Conservation (phyloP, 1,140 invertebrate species). For the Pantala flavescens region DNA sequence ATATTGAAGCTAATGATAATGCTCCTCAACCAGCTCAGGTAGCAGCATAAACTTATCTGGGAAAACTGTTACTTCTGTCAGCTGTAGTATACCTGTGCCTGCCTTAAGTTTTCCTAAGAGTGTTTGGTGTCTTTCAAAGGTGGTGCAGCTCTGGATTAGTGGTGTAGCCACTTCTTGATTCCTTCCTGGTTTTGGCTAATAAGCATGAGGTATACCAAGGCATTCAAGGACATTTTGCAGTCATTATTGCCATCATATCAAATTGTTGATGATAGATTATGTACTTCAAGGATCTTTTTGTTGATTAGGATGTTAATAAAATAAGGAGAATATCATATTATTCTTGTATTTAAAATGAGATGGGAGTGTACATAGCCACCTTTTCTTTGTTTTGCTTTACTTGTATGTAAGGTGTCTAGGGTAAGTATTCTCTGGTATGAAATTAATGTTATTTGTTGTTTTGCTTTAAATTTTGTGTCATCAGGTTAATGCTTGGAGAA, state of each 20-base stretch:
- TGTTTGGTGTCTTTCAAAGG: conserved; percentile 1
- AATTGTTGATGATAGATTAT: background rate
- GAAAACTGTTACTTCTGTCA: too few species aligned
- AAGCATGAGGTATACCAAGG: background rate
- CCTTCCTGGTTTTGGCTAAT: background rate
- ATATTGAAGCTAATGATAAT: background rate
- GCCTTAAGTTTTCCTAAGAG: background rate
- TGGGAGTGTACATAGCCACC: background rate
- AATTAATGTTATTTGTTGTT: background rate
- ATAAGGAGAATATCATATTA: background rate
- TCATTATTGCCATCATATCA: background rate
- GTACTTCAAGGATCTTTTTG: background rate
- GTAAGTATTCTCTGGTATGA: background rate
- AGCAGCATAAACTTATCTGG: background rate
- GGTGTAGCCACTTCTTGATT: background rate
- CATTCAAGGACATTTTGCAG: background rate
- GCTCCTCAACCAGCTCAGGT: background rate
- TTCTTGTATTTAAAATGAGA: background rate
- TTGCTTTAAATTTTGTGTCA: background rate
- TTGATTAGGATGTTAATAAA: background rate
- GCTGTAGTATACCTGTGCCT: background rate
- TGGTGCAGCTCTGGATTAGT: background rate
- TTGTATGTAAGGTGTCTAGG: background rate
- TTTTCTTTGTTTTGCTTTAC: background rate
- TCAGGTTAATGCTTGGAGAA: background rate